Evolutionary conservation across 2,113 vertebrate species (phyloP), one percentile per base, ranked within the genome.

Genomic region (Thinocorus orbignyianus): DNA sequence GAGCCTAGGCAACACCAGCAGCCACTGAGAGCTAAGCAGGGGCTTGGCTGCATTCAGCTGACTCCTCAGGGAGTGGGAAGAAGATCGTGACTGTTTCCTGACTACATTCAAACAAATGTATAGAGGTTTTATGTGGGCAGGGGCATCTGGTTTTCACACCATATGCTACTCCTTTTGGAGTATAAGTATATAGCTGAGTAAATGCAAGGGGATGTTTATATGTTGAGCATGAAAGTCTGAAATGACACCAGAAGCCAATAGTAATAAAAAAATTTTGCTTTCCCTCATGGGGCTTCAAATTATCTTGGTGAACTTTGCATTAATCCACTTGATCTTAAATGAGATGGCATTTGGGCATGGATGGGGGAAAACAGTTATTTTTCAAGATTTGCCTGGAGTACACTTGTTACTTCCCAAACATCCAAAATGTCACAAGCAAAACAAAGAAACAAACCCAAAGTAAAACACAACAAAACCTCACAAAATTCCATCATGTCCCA

Each of bases 81-180:
- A 95, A 96, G 96, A 96, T 97, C 95, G 86, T 93, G 96, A 96
- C 96, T 97, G 88, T 85, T 97, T 97, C 96, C 86, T 95, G 95
- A 96, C 92, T 96, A 77, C 88, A 93, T 76, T 95, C 57, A 95
- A 95, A 92, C 89, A 97, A 96, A 96, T 51, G 88, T 96, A 96
- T 96, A 95, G 96, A 93, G 91, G 70, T 96, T 93, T 93, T 66
- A 92, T 82, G 96, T 96, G 92, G 96, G 95, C 86, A 87, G 95
- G 91, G 96, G 92, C 92, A 94, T 95, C 96, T 97, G 92, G 83
- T 93, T 96, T 92, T 97, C 37, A 2, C 37, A 91, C 93, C 96
- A 96, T 96, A 96, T 93, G 96, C 83, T 95, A 71, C 80, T 95
- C 69, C 70, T 91, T 95, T 95, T 87, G 91, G 83, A 93, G 65